Evolutionary conservation across 2,888 invertebrate genomes (phyloP).

Genomic region (Malthinus seriepunctatus): DNA sequence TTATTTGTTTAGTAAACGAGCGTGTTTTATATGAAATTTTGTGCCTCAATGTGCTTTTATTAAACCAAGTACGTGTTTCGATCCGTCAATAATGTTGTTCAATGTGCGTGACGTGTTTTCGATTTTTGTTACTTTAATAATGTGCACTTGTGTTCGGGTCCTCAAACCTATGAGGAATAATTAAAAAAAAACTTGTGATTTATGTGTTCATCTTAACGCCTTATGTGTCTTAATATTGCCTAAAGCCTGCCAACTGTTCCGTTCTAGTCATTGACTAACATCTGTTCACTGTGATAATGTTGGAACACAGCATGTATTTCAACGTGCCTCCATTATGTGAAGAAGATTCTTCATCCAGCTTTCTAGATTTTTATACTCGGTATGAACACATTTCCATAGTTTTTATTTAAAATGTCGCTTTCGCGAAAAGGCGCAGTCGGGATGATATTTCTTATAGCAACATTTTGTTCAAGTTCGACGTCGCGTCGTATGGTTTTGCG

Average conservation of each 20-base stretch:
- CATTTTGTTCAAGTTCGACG: too few relatives aligned
- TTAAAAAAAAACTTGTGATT: conserved; percentile 20
- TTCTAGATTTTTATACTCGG: conserved; percentile 54
- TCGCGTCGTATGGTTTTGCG: too few relatives aligned
- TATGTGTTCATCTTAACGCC: conserved; percentile 22
- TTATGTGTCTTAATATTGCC: conserved; percentile 26
- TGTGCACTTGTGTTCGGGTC: neutral
- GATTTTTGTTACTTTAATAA: neutral
- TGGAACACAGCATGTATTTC: conserved; percentile 53
- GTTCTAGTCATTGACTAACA: conserved; percentile 33
- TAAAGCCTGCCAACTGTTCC: conserved; percentile 27
- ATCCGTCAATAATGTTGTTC: conserved; percentile 26
- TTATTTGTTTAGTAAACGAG: neutral
- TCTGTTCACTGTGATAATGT: conserved; percentile 35
- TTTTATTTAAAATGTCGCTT: neutral
- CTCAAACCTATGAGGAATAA: neutral
- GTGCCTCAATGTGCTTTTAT: neutral
- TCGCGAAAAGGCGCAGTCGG: neutral
- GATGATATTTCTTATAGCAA: too few relatives aligned
- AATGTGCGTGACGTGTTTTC: conserved; percentile 22
- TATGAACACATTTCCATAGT: too few relatives aligned
- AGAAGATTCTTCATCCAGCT: conserved; percentile 46
- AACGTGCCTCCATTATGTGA: conserved; percentile 51
- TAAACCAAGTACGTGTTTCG: conserved; percentile 1
- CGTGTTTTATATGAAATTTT: neutral